phyloP scores from a whole-genome alignment of 64 coral and sea anemone species.

The Anthopleura sola region DNA sequence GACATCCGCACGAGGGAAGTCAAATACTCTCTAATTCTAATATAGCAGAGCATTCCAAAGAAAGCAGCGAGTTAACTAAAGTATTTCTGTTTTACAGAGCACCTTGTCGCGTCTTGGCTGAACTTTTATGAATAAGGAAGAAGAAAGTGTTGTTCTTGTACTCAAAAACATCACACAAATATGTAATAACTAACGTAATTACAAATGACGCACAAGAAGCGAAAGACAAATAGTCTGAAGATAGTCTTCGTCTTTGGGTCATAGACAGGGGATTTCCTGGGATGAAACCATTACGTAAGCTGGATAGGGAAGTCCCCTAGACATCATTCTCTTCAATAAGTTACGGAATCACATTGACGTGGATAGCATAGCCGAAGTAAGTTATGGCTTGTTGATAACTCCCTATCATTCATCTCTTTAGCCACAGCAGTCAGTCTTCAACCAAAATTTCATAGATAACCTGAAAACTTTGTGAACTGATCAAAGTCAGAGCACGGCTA shows the following conservation, averaged over 20 bases:
- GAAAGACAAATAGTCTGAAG: conserved; percentile 6
- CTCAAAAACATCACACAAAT: neutral
- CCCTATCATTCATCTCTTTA: too few relatives aligned
- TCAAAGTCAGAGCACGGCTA: too few relatives aligned
- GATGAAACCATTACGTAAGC: neutral
- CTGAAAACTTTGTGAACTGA: too few relatives aligned
- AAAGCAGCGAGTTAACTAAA: neutral
- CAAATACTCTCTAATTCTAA: neutral
- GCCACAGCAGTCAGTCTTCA: too few relatives aligned
- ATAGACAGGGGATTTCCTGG: conserved; percentile 1
- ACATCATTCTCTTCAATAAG: neutral
- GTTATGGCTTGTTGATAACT: neutral
- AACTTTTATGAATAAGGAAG: neutral
- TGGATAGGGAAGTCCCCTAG: neutral
- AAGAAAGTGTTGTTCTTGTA: neutral
- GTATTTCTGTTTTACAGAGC: neutral
- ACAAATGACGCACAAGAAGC: neutral
- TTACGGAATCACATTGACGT: neutral
- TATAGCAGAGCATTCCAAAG: neutral
- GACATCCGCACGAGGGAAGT: neutral
- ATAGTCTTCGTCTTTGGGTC: neutral
- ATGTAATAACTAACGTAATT: neutral
- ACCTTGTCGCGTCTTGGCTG: neutral
- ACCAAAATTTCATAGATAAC: too few relatives aligned
- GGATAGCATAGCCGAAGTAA: neutral